Evolutionary conservation across 1,140 invertebrate species (phyloP), one percentile per base, ranked within the genome.

Genomic region (Rhagoletis pomonella): DNA sequence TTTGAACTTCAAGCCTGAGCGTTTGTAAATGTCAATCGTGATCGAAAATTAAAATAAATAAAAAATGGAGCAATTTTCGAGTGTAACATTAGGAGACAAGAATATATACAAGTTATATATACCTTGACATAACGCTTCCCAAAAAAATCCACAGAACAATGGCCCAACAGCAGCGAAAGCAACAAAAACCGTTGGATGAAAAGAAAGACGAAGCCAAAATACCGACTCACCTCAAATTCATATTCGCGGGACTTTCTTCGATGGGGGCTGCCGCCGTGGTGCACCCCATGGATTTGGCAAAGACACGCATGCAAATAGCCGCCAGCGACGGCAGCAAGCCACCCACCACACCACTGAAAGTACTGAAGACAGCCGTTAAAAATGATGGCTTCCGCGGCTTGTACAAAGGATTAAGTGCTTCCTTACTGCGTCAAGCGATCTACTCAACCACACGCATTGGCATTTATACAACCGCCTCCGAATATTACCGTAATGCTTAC

Each of bases 391-490:
- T 99, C 3, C 91, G 96, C 44, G 96, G 96, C 0, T 93, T 99
- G 65, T 99, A 99, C 92, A 96, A 96, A 86, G 99, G 98, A 1
- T 93, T 98, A 1, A 97, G 97, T 0, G 97, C 97, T 85, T 97
- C 97, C 12, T 93, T 99, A 2, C 93, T 99, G 9, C 94, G 99
- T 88, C 99, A 99, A 93, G 99, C 99, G 1, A 99, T 99, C 1
- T 99, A 99, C 93, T 99, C 99, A 7, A 99, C 99, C 1, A 97
- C 98, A 0, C 94, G 99, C 88, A 95, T 99, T 87, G 99, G 99
- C 88, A 96, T 99, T 86, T 99, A 99, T 93, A 98, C 97, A 44
- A 97, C 95, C 94, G 94, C 99, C 0, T 98, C 99, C 93, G 98
- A 99, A 93, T 91, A 94, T 87, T 96, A 96, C 89, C 96, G 95